These are phyloP conservation scores for Plectrocnemia conspersa DNA, from an alignment of 1,140 invertebrate species.

Conservation along the genomic window DNA sequence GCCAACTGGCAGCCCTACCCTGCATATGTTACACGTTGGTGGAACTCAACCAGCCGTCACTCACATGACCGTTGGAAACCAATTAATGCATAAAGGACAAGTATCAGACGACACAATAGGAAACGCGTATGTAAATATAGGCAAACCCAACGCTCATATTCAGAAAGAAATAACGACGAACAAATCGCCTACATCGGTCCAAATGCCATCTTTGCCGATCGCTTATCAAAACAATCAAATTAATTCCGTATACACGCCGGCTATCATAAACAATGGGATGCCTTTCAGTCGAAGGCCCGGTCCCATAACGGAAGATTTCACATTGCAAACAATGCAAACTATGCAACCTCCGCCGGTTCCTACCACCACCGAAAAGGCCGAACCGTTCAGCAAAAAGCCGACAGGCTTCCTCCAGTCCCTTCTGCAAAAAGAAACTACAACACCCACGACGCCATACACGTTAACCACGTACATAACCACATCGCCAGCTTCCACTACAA, in stretches of 20 bases:
- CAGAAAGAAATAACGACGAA: conserved; percentile 34
- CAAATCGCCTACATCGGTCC: conserved; percentile 17
- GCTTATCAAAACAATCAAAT: conserved; percentile 29
- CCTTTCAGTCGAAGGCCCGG: conserved; percentile 29
- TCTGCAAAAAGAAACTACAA: conserved; percentile 39
- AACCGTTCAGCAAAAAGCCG: conserved; percentile 34
- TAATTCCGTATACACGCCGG: conserved; percentile 27
- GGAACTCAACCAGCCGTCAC: conserved; percentile 30
- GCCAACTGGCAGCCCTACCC: conserved; percentile 19
- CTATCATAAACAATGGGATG: conserved; percentile 28
- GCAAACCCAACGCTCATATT: conserved; percentile 45
- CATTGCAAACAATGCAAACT: conserved; percentile 47
- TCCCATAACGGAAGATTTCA: conserved; percentile 32
- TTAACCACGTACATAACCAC: conserved; percentile 44
- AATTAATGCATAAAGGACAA: conserved; percentile 41
- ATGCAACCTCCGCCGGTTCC: conserved; percentile 46
- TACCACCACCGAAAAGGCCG: conserved; percentile 38
- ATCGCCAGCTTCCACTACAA: conserved; percentile 41
- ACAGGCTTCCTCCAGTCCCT: conserved; percentile 36
- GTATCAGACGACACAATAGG: conserved; percentile 43
- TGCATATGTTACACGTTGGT: conserved; percentile 31
- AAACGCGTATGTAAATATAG: conserved; percentile 46
- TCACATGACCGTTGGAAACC: conserved; percentile 31
- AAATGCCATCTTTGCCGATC: conserved; percentile 21
- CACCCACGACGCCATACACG: conserved; percentile 34